phyloP scores from a whole-genome alignment of 2,888 invertebrate genomes.

The Macrophya annulata region DNA sequence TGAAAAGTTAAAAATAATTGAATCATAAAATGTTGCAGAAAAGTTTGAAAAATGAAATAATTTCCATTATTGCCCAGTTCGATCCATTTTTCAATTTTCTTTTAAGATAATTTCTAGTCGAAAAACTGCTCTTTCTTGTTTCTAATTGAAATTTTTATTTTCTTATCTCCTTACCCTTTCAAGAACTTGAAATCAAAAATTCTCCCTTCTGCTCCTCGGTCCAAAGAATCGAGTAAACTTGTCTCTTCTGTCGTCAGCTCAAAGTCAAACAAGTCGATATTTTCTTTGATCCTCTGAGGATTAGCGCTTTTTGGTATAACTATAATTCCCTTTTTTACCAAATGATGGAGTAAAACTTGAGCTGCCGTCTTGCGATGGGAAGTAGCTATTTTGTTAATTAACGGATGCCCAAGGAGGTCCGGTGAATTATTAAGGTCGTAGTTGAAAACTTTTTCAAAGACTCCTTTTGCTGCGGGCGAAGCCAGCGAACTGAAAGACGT shows the following conservation, averaged over 20 bases:
- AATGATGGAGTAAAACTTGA: constrained; percentile 87
- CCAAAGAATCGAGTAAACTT: constrained; percentile 81
- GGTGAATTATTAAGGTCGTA: constrained; percentile 83
- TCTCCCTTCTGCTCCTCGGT: constrained; percentile 84
- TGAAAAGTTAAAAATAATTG: no score
- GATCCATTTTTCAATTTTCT: no score
- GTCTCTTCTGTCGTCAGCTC: constrained; percentile 82
- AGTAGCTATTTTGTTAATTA: constrained; percentile 82
- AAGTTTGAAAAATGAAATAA: no score
- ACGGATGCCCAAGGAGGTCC: constrained; percentile 83
- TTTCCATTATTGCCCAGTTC: no score
- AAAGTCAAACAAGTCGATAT: constrained; percentile 86
- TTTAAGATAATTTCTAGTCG: no score
- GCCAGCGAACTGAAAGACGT: constrained; percentile 89
- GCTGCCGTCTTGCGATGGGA: constrained; percentile 85
- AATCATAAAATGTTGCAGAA: no score
- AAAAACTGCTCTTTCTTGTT: no score
- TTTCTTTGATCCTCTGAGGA: constrained; percentile 85
- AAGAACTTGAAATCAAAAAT: constrained; percentile 85
- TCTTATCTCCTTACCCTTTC: constrained; percentile 78
- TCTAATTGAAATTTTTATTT: no score
- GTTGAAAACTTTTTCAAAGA: constrained; percentile 84
- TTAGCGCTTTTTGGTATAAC: constrained; percentile 91
- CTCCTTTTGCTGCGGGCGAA: constrained; percentile 86
- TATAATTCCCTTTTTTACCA: constrained; percentile 85